phyloP scores from a whole-genome alignment of 2,888 invertebrate species.

The Blastobasis adustella region DNA sequence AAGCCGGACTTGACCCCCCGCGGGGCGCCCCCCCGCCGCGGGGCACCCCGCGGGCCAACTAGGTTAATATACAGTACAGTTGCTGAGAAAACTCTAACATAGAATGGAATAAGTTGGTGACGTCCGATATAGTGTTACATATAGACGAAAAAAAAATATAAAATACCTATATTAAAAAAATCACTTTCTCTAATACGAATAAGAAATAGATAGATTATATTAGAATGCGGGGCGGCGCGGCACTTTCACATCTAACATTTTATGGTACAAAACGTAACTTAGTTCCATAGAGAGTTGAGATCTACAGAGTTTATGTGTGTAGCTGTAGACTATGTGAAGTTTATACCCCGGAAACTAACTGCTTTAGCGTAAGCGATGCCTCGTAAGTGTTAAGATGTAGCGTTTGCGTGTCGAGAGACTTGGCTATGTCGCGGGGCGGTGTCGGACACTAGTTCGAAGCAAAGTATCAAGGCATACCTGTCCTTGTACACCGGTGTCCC shows the following conservation, averaged over 20 bases:
- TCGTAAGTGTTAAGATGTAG: too few species aligned
- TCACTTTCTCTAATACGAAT: slow-evolving; percentile 54
- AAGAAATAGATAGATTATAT: slow-evolving; percentile 49
- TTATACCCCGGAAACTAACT: too few species aligned
- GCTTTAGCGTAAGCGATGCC: too few species aligned
- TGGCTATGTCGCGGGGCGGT: too few species aligned
- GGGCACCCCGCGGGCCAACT: slow-evolving; percentile 15
- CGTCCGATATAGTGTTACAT: slow-evolving; percentile 64
- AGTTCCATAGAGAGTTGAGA: slow-evolving; percentile 67
- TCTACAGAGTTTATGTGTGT: slow-evolving; percentile 66
- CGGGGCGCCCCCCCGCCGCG: too few species aligned
- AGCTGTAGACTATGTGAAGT: slow-evolving; percentile 33
- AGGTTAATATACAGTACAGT: slow-evolving; percentile 54
- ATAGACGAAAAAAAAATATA: slow-evolving; percentile 49
- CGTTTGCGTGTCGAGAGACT: too few species aligned
- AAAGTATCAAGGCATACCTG: slow-evolving; percentile 11
- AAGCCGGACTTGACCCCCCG: too few species aligned
- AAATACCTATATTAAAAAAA: slow-evolving; percentile 55
- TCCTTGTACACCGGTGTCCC: slow-evolving; percentile 17
- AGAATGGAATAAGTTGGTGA: slow-evolving; percentile 56
- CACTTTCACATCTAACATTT: slow-evolving; percentile 29
- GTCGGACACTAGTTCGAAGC: too few species aligned
- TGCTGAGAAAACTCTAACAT: slow-evolving; percentile 42
- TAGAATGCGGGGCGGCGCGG: slow-evolving; percentile 45
- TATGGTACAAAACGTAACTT: slow-evolving; percentile 71